A percentile compares a stretch with the other conserved stretches of the same genome.
phyloP scores from a whole-genome alignment of 35 echinoderm and acorn worm species.

The Nesometra sesokonis region DNA sequence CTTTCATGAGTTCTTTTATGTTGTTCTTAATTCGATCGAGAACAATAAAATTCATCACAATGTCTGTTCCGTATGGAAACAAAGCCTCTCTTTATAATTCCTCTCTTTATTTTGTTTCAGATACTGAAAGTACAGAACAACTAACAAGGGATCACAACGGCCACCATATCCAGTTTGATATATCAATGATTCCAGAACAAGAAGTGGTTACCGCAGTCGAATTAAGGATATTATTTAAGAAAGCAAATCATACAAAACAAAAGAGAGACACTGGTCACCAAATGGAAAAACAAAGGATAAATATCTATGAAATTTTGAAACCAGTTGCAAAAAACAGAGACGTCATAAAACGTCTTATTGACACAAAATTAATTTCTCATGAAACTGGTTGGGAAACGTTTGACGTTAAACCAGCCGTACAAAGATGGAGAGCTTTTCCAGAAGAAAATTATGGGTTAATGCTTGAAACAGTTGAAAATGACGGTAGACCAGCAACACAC shows the following conservation, averaged over 20 bases:
- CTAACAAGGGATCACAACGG: not conserved
- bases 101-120: constrained; percentile 1
- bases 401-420: constrained; percentile 74
- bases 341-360: constrained; percentile 88
- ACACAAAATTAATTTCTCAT: constrained; percentile 62
- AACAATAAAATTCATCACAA: not conserved
- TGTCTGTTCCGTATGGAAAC: not conserved
- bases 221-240: constrained; percentile 46
- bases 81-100: not conserved
- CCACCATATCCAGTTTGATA: constrained; percentile 32
- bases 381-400: constrained; percentile 79
- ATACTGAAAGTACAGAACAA: not conserved
- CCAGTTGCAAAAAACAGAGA: constrained; percentile 62
- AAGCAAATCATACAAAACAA: not conserved
- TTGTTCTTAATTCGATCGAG: not conserved
- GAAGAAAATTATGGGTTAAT: constrained; percentile 75
- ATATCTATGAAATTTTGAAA: constrained; percentile 92
- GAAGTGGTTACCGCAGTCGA: constrained; percentile 73
- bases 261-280: not conserved
- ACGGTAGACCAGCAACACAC: constrained; percentile 32
- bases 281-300: constrained; percentile 52
- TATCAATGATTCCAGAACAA: constrained; percentile 55
- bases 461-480: constrained; percentile 58
- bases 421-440: constrained; percentile 42
- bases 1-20: not conserved